phyloP scores from a whole-genome alignment of 2,888 invertebrate genomes.

The Ormyrus rosae region DNA sequence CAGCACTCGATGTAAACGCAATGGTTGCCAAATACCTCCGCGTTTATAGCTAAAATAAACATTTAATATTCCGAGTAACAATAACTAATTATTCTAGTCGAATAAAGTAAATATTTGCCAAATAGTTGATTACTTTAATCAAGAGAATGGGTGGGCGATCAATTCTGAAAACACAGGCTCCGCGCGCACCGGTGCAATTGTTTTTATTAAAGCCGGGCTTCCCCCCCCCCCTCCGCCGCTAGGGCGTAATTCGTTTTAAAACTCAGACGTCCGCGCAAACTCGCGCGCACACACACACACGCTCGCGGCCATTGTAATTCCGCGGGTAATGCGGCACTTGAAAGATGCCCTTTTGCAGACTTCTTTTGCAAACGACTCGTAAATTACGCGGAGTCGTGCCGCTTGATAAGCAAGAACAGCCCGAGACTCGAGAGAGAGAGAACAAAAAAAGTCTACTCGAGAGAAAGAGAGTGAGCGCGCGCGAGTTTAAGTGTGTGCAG shows the following conservation, averaged over 20 bases:
- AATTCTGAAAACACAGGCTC: slow-evolving; percentile 27
- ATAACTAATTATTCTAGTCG: slow-evolving; percentile 4
- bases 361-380: slow-evolving; percentile 34
- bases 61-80: not conserved
- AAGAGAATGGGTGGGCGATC: slow-evolving; percentile 23
- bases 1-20: too few species aligned
- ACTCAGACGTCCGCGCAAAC: not conserved
- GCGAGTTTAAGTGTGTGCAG: slow-evolving; percentile 47
- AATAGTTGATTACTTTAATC: slow-evolving; percentile 46
- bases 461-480: not conserved
- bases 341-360: slow-evolving; percentile 3
- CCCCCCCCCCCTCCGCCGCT: too few species aligned
- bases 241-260: not conserved
- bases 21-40: not conserved
- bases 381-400: slow-evolving; percentile 29
- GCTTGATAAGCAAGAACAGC: slow-evolving; percentile 43
- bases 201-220: too few species aligned
- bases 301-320: not conserved
- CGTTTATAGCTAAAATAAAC: slow-evolving; percentile 34
- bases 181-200: too few species aligned
- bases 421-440: not conserved
- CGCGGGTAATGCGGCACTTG: not conserved
- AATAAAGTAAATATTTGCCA: slow-evolving; percentile 19
- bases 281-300: not conserved
- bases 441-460: not conserved